Conservation (phyloP, 2,888 invertebrate species). For the Synergus itoensis region DNA sequence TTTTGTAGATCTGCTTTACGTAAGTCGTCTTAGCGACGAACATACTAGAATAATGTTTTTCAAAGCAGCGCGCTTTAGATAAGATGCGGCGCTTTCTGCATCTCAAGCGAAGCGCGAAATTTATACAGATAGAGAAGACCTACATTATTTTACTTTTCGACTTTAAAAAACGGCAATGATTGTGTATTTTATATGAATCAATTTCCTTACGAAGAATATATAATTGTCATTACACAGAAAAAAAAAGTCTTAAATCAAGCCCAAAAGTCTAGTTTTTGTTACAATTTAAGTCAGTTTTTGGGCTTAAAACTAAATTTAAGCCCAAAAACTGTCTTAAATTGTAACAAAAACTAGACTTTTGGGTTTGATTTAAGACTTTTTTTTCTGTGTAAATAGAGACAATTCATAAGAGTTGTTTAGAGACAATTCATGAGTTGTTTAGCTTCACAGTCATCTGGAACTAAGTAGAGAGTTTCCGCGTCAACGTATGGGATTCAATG, state of each 20-base stretch:
- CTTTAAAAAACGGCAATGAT: neutral
- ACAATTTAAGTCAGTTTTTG: no score
- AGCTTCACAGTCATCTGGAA: conserved; percentile 26
- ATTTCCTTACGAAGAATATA: neutral
- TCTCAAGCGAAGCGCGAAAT: conserved; percentile 26
- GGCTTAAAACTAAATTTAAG: no score
- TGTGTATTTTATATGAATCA: neutral
- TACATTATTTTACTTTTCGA: neutral
- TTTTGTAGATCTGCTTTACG: conserved; percentile 37
- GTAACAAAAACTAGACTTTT: no score
- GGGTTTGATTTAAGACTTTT: no score
- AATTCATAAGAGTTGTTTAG: no score
- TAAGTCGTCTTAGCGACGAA: conserved; percentile 34
- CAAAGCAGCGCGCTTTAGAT: conserved; percentile 25
- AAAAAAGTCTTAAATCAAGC: no score
- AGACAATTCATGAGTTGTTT: neutral
- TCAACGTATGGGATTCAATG: neutral
- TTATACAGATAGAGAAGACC: conserved; percentile 13
- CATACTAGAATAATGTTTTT: conserved; percentile 37
- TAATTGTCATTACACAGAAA: no score
- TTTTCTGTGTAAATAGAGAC: no score
- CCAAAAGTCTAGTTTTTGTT: no score
- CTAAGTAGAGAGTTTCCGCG: conserved; percentile 25
- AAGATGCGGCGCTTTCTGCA: conserved; percentile 27
- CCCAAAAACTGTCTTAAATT: no score